Percentiles rank a stretch among this genome's conserved stretches.
Conservation (phyloP, 2,113 vertebrate genomes). For the Hippocampus comes region DNA sequence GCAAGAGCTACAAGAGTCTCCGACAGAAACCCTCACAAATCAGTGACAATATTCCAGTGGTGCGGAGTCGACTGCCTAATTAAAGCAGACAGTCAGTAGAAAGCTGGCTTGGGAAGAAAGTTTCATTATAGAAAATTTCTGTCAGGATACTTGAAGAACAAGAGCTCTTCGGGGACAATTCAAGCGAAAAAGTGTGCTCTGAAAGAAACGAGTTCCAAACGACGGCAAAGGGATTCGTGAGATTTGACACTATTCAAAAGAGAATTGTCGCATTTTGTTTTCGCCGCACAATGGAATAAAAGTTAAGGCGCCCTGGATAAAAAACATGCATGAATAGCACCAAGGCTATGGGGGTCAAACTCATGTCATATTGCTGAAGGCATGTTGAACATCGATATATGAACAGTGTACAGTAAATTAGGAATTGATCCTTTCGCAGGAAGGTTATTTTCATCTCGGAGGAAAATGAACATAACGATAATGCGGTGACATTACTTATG, state of each 20-base stretch:
- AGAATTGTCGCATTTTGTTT: slow-evolving; percentile 7
- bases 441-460: slow-evolving; percentile 20
- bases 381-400: slow-evolving; percentile 42
- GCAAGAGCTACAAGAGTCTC: not conserved
- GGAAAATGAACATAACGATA: not conserved
- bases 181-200: slow-evolving; percentile 8
- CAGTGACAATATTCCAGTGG: slow-evolving; percentile 8
- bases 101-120: slow-evolving; percentile 17
- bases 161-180: slow-evolving; percentile 12
- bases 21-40: slow-evolving; percentile 10
- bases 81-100: slow-evolving; percentile 27
- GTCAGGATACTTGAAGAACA: slow-evolving; percentile 37
- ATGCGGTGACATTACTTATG: slow-evolving; percentile 14
- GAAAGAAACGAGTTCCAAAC: slow-evolving; percentile 14
- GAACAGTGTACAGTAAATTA: slow-evolving; percentile 54
- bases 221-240: slow-evolving; percentile 8
- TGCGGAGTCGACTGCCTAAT: slow-evolving; percentile 19
- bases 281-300: slow-evolving; percentile 15
- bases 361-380: slow-evolving; percentile 38
- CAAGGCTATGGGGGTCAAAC: slow-evolving; percentile 32
- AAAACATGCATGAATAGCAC: slow-evolving; percentile 8
- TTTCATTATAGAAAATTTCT: slow-evolving; percentile 39
- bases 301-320: slow-evolving; percentile 18
- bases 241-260: slow-evolving; percentile 24
- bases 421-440: slow-evolving; percentile 46